phyloP scores from a whole-genome alignment of 1,140 invertebrate species.

The Nomia melanderi region DNA sequence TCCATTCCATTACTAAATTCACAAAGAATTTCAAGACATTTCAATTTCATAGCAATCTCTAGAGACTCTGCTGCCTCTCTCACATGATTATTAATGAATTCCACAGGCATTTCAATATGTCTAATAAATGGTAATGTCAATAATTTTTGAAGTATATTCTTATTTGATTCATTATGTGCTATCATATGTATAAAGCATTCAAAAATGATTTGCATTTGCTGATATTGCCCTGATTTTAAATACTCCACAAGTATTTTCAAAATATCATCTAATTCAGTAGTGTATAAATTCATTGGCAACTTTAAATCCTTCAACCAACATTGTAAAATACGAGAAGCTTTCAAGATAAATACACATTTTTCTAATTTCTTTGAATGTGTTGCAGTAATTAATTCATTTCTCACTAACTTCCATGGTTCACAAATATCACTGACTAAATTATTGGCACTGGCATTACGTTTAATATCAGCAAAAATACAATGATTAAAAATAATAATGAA shows the following conservation, averaged over 20 bases:
- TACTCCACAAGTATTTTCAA: slow-evolving; percentile 52
- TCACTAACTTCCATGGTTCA: slow-evolving; percentile 68
- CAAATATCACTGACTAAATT: slow-evolving; percentile 43
- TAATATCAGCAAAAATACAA: slow-evolving; percentile 69
- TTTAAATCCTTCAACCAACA: slow-evolving; percentile 58
- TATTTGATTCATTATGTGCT: slow-evolving; percentile 64
- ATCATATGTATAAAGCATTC: slow-evolving; percentile 69
- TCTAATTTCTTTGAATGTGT: slow-evolving; percentile 59
- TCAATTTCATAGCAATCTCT: slow-evolving; percentile 62
- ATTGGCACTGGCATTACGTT: background rate
- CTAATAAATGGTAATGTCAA: slow-evolving; percentile 64
- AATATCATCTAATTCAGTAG: slow-evolving; percentile 50
- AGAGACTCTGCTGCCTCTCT: slow-evolving; percentile 62
- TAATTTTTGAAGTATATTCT: slow-evolving; percentile 66
- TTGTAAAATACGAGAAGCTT: slow-evolving; percentile 64
- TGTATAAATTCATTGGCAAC: slow-evolving; percentile 61
- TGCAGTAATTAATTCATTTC: slow-evolving; percentile 46
- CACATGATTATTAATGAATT: slow-evolving; percentile 55
- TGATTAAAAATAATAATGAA: slow-evolving; percentile 70
- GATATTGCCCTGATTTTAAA: slow-evolving; percentile 32
- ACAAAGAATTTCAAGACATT: slow-evolving; percentile 69
- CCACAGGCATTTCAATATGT: slow-evolving; percentile 41
- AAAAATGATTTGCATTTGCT: slow-evolving; percentile 56
- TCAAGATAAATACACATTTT: slow-evolving; percentile 60
- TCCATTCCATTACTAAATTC: slow-evolving; percentile 59